These are phyloP conservation scores for Pediacus dermestoides DNA, from an alignment of 2,888 invertebrate genomes.

Conservation along the genomic window DNA sequence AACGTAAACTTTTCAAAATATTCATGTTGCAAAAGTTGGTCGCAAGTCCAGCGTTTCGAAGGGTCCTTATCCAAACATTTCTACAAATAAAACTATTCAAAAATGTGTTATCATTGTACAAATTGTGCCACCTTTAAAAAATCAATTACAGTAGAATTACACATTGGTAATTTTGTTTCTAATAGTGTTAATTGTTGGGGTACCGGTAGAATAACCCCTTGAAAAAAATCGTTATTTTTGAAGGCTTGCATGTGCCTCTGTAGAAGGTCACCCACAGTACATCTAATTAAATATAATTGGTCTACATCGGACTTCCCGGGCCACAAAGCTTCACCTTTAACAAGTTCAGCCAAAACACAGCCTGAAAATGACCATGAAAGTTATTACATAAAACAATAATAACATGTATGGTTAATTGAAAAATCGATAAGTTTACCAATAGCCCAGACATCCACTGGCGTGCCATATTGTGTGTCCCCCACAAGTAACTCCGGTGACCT, in stretches of 20 bases:
- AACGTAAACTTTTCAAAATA: constrained; percentile 89
- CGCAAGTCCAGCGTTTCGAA: constrained; percentile 84
- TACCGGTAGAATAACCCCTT: constrained; percentile 88
- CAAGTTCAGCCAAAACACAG: constrained; percentile 83
- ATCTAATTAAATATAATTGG: constrained; percentile 92
- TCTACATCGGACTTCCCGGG: constrained; percentile 99
- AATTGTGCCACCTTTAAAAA: constrained; percentile 68
- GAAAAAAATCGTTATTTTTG: constrained; percentile 86
- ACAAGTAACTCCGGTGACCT: constrained; percentile 95
- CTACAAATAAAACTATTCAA: constrained; percentile 53
- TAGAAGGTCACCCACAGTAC: constrained; percentile 89
- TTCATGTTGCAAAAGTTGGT: constrained; percentile 81
- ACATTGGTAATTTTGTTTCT: constrained; percentile 79
- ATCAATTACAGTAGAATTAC: constrained; percentile 70
- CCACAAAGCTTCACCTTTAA: constrained; percentile 92
- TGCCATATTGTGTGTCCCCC: constrained; percentile 90
- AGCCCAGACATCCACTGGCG: constrained; percentile 97
- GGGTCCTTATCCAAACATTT: constrained; percentile 97
- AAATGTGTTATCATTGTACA: constrained; percentile 4
- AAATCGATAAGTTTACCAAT: constrained; percentile 60
- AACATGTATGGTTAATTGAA: not conserved
- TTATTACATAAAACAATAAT: not conserved
- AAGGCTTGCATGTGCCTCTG: constrained; percentile 95
- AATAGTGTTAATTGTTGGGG: constrained; percentile 82
- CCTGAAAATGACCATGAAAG: constrained; percentile 58